A percentile compares a stretch with the other conserved stretches of the same genome.
phyloP scores from a whole-genome alignment of 2,888 invertebrate genomes.

The Bellardia bayeri region DNA sequence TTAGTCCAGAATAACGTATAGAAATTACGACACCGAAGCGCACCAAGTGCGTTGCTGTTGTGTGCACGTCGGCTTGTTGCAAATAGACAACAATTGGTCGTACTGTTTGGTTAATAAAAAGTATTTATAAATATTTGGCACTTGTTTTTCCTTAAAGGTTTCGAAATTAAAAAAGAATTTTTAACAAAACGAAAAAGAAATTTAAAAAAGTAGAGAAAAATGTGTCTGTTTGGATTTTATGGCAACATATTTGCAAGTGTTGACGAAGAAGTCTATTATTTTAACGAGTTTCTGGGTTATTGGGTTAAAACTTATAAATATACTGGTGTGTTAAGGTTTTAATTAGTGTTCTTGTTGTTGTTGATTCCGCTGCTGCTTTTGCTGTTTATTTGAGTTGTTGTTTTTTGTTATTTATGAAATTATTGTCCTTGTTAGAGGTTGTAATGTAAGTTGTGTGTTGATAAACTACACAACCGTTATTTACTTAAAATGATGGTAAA shows the following conservation, averaged over 20 bases:
- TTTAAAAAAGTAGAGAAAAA: conserved; percentile 40
- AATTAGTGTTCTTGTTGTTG: conserved; percentile 41
- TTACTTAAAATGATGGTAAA: conserved; percentile 39
- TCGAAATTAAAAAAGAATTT: conserved; percentile 31
- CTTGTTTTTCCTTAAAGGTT: conserved; percentile 41
- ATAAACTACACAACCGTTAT: conserved; percentile 43
- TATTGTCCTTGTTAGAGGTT: conserved; percentile 73
- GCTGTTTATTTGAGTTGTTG: conserved; percentile 30
- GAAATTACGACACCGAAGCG: conserved; percentile 12
- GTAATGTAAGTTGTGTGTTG: not conserved
- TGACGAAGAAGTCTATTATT: conserved; percentile 44
- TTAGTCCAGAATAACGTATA: conserved; percentile 27
- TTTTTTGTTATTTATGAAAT: conserved; percentile 30
- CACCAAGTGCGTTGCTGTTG: conserved; percentile 59
- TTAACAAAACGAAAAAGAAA: conserved; percentile 57
- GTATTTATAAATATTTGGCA: conserved; percentile 67
- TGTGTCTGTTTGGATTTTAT: conserved; percentile 60
- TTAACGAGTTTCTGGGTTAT: conserved; percentile 58
- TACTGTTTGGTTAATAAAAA: conserved; percentile 53
- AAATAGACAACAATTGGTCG: conserved; percentile 63
- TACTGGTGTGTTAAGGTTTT: conserved; percentile 23
- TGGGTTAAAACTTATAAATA: conserved; percentile 53
- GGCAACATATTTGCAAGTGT: conserved; percentile 72
- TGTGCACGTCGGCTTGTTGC: conserved; percentile 25
- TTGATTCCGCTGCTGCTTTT: not conserved